Percentiles rank a stretch among this genome's conserved stretches.
Evolutionary conservation across 2,888 invertebrate genomes (phyloP).

Genomic region (Steinernema scapterisci): DNA sequence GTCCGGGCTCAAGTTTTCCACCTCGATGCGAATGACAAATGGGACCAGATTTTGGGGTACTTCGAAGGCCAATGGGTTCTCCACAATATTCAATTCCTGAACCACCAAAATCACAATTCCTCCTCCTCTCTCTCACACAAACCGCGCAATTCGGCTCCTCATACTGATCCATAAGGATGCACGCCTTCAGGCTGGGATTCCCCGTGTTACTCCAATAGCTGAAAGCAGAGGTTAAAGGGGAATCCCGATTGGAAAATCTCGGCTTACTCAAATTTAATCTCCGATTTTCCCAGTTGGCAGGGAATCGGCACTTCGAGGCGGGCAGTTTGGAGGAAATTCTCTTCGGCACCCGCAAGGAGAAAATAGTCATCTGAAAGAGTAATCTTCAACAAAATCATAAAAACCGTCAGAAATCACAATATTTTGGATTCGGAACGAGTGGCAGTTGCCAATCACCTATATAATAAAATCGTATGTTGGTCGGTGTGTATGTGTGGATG

Average conservation of each 20-base stretch:
- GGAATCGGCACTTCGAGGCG: conserved; percentile 59
- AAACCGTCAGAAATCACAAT: too few species aligned
- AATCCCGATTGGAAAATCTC: background rate
- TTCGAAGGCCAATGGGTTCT: conserved; percentile 46
- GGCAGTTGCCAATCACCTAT: too few species aligned
- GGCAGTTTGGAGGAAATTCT: conserved; percentile 42
- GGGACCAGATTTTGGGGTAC: conserved; percentile 52
- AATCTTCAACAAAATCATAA: too few species aligned
- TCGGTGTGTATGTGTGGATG: too few species aligned
- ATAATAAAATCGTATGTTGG: too few species aligned
- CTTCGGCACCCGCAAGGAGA: conserved; percentile 55
- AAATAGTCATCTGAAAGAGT: conserved; percentile 49
- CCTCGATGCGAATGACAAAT: conserved; percentile 53
- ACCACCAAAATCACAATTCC: background rate
- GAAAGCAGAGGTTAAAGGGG: background rate
- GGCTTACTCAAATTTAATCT: conserved; percentile 56
- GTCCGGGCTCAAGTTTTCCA: conserved; percentile 45
- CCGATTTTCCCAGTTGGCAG: conserved; percentile 58
- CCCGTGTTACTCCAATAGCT: conserved; percentile 61
- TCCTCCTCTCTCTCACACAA: background rate
- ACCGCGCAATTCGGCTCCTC: conserved; percentile 47
- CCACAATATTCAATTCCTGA: conserved; percentile 43
- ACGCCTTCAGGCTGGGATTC: conserved; percentile 49
- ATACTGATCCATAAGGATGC: conserved; percentile 40
- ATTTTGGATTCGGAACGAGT: too few species aligned